Evolutionary conservation across 2,797 vertebrate genomes (phyloP).

Genomic region (Buceros bicornis): DNA sequence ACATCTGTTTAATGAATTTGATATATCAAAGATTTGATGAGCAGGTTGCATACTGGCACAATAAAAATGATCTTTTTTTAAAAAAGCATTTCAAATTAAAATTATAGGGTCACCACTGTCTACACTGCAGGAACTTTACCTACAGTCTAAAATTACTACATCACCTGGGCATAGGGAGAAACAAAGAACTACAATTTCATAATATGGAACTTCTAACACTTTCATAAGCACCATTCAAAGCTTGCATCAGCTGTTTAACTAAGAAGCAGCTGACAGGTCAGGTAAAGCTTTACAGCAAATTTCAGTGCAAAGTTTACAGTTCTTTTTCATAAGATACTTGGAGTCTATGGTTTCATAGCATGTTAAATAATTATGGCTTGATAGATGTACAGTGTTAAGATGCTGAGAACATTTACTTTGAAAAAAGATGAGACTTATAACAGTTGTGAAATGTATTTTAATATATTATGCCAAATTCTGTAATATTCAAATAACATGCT

Average conservation of each 20-base stretch:
- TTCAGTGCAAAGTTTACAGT: constrained; percentile 83
- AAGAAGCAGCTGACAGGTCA: constrained; percentile 78
- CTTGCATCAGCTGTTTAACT: constrained; percentile 81
- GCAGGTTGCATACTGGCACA: constrained; percentile 82
- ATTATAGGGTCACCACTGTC: constrained; percentile 81
- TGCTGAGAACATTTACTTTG: constrained; percentile 71
- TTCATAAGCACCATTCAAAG: constrained; percentile 89
- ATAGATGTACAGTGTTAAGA: constrained; percentile 78
- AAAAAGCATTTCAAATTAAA: constrained; percentile 79
- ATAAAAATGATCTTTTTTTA: constrained; percentile 78
- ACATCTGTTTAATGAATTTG: constrained; percentile 80
- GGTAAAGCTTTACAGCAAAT: constrained; percentile 83
- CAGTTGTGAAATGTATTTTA: constrained; percentile 76
- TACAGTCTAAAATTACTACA: constrained; percentile 84
- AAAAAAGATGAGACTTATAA: constrained; percentile 72
- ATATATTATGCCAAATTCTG: constrained; percentile 72
- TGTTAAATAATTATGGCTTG: constrained; percentile 85
- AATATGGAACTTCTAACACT: constrained; percentile 81
- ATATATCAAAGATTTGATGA: constrained; percentile 84
- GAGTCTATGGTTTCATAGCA: constrained; percentile 82
- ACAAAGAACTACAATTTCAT: constrained; percentile 75
- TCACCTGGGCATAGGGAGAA: constrained; percentile 76
- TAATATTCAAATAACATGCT: constrained; percentile 74
- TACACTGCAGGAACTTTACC: constrained; percentile 80
- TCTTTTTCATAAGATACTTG: constrained; percentile 78